These are phyloP conservation scores for Bubo scandiacus DNA, from an alignment of 2,113 vertebrate species.

Conservation along the genomic window DNA sequence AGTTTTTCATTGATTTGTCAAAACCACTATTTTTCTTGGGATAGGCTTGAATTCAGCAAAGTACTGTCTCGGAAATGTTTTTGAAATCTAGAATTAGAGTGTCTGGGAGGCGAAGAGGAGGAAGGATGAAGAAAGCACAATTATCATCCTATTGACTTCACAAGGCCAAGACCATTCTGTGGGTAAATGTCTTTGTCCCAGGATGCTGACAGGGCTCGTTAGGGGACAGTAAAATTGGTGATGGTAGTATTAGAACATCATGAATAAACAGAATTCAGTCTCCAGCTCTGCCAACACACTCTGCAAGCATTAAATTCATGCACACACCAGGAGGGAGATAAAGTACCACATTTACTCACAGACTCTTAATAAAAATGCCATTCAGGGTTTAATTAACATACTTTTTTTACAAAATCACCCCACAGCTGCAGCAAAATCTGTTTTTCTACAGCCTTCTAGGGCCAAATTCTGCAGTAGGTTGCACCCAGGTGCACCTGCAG, in stretches of 20 bases:
- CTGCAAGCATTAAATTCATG: not conserved
- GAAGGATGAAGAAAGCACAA: not conserved
- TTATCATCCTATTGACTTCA: not conserved
- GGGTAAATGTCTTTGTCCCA: not conserved
- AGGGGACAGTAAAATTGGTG: not conserved
- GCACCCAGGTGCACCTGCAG: not conserved
- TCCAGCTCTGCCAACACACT: not conserved
- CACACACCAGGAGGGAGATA: not conserved
- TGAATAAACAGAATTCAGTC: not conserved
- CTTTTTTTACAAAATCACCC: not conserved
- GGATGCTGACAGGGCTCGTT: not conserved
- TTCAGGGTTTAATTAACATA: not conserved
- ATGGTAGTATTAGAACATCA: not conserved
- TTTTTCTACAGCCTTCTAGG: not conserved
- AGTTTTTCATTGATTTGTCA: not conserved
- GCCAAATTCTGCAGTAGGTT: not conserved
- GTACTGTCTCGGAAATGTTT: not conserved
- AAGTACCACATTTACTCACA: constrained; percentile 19
- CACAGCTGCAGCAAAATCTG: constrained; percentile 27
- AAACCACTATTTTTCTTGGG: not conserved
- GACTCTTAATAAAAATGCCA: constrained; percentile 2
- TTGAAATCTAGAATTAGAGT: not conserved
- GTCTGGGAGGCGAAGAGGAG: not conserved
- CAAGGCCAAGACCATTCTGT: not conserved
- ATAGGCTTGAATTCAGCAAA: not conserved